These are phyloP conservation scores for Chitala chitala DNA, from an alignment of 2,113 vertebrate genomes.

Conservation along the genomic window DNA sequence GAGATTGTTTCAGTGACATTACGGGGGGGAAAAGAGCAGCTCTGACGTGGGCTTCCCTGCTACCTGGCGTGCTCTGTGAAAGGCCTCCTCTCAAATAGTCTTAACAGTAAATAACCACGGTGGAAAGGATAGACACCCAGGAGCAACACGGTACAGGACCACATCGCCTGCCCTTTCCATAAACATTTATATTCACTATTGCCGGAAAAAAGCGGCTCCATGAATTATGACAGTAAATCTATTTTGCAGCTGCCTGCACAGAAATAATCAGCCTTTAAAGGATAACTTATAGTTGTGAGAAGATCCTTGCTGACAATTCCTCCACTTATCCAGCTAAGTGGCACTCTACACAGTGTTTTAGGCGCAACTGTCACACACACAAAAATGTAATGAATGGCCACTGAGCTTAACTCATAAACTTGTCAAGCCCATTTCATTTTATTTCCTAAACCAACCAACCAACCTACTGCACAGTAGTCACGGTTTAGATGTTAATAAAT, in stretches of 20 bases:
- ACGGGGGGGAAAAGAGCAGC: not conserved
- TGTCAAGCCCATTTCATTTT: conserved; percentile 88
- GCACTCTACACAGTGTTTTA: conserved; percentile 61
- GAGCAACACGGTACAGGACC: conserved; percentile 53
- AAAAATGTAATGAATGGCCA: conserved; percentile 74
- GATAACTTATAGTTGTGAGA: conserved; percentile 43
- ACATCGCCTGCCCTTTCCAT: conserved; percentile 52
- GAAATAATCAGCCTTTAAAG: conserved; percentile 50
- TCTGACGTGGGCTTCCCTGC: not conserved
- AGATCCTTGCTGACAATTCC: conserved; percentile 40
- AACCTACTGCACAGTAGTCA: conserved; percentile 70
- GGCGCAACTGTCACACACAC: conserved; percentile 50
- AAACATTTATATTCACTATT: conserved; percentile 59
- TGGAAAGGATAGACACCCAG: conserved; percentile 27
- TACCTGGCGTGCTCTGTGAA: no score
- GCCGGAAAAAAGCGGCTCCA: conserved; percentile 37
- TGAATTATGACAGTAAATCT: conserved; percentile 51
- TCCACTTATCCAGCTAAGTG: conserved; percentile 35
- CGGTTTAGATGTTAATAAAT: conserved; percentile 88
- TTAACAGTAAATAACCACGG: not conserved
- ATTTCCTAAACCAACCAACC: conserved; percentile 84
- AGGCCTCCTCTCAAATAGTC: not conserved
- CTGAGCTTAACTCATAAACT: conserved; percentile 93
- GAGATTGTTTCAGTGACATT: not conserved
- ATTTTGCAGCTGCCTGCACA: conserved; percentile 38